Conservation (phyloP, 2,888 invertebrate species). For the Biston stratarius region DNA sequence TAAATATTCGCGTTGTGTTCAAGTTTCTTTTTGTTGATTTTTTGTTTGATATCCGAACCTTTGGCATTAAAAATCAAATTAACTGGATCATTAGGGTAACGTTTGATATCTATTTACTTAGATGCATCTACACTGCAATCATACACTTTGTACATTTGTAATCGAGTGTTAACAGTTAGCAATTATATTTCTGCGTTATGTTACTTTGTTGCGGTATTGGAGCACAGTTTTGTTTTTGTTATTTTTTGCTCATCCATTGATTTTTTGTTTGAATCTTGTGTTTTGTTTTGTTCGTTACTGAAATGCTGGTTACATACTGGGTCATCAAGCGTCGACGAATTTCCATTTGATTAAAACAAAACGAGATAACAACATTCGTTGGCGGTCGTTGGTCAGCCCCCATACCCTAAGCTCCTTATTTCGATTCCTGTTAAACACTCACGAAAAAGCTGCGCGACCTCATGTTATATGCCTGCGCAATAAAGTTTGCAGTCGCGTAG, state of each 20-base stretch:
- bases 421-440: too few relatives aligned
- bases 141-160: neutral
- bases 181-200: neutral
- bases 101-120: neutral
- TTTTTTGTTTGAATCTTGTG: conserved; percentile 33
- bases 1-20: conserved; percentile 46
- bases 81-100: neutral
- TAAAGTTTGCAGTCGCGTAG: too few relatives aligned
- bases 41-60: conserved; percentile 4
- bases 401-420: too few relatives aligned
- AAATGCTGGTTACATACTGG: neutral
- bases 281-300: conserved; percentile 49
- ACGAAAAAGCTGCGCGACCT: too few relatives aligned
- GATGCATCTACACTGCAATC: neutral
- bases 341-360: too few relatives aligned
- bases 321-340: too few relatives aligned
- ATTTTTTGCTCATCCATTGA: conserved; percentile 43
- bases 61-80: neutral
- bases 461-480: too few relatives aligned
- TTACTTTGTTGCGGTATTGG: conserved; percentile 33
- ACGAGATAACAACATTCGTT: too few relatives aligned
- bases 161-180: neutral
- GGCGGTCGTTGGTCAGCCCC: too few relatives aligned
- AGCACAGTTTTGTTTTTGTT: conserved; percentile 37
- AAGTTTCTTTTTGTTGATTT: conserved; percentile 40